Conservation (phyloP, 2,797 vertebrate species). For the Ispidina lecontei region DNA sequence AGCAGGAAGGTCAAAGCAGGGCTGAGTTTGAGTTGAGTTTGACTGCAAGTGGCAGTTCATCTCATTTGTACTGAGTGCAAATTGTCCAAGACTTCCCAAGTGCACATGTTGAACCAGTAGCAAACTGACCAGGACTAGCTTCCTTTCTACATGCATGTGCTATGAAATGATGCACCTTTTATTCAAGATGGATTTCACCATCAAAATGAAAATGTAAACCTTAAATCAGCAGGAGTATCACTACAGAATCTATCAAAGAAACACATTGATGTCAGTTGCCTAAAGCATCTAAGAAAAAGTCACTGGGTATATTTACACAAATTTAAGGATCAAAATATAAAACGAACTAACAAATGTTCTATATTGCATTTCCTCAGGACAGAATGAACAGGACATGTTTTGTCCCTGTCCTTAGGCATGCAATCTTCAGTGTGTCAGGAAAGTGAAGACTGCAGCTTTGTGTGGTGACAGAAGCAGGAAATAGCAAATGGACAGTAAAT, state of each 20-base stretch:
- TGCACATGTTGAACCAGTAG: neutral
- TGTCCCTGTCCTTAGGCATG: neutral
- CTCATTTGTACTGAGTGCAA: neutral
- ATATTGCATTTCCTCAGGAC: neutral
- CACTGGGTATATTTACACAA: neutral
- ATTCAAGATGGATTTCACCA: neutral
- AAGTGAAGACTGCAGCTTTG: neutral
- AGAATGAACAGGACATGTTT: neutral
- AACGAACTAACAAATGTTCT: neutral
- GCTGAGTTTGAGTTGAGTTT: neutral
- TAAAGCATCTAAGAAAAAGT: neutral
- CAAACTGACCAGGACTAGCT: neutral
- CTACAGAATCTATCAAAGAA: neutral
- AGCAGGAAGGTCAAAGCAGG: neutral
- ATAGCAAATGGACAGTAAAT: neutral
- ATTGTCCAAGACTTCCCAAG: neutral
- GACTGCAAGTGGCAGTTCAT: neutral
- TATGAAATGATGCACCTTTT: neutral
- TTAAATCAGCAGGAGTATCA: rapidly evolving
- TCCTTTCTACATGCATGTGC: rapidly evolving
- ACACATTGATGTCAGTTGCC: neutral
- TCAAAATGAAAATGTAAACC: neutral
- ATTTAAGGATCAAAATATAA: neutral
- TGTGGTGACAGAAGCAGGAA: neutral
- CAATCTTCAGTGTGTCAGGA: neutral